Conservation (phyloP, 2,113 vertebrate genomes). For the Empidonax alnorum region DNA sequence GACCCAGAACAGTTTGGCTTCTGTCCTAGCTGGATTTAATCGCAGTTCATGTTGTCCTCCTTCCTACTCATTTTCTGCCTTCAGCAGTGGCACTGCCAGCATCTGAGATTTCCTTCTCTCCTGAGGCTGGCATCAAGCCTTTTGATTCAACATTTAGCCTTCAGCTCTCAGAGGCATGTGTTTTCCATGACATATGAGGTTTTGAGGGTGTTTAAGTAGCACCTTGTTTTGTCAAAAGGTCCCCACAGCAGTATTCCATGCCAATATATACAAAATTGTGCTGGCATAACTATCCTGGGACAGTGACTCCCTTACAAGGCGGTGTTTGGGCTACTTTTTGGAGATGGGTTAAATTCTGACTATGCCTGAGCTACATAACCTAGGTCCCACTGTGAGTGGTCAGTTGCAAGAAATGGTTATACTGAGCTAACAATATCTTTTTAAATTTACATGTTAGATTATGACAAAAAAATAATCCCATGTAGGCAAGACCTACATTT, state of each 20-base stretch:
- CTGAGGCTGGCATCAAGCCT: background rate
- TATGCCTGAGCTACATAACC: background rate
- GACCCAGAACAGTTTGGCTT: conserved; percentile 53
- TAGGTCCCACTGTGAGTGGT: background rate
- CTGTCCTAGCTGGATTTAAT: conserved; percentile 50
- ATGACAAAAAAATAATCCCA: background rate
- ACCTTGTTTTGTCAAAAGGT: background rate
- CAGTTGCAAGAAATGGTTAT: background rate
- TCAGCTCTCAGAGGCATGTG: background rate
- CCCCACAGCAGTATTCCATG: background rate
- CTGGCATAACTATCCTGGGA: background rate
- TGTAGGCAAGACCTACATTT: conserved; percentile 62
- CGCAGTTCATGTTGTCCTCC: conserved; percentile 3
- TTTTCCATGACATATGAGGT: background rate
- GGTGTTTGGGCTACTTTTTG: background rate
- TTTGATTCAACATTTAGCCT: background rate
- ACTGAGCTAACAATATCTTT: background rate
- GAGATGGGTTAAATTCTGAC: background rate
- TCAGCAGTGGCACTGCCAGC: background rate
- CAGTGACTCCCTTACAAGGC: background rate
- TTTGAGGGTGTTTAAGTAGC: background rate
- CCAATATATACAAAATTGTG: background rate
- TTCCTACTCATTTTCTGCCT: conserved; percentile 57
- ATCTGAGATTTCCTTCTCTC: background rate
- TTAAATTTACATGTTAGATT: background rate